Base-by-base conservation (phyloP, 2,888 invertebrate genomes). In the Conistra vaccinii region DNA sequence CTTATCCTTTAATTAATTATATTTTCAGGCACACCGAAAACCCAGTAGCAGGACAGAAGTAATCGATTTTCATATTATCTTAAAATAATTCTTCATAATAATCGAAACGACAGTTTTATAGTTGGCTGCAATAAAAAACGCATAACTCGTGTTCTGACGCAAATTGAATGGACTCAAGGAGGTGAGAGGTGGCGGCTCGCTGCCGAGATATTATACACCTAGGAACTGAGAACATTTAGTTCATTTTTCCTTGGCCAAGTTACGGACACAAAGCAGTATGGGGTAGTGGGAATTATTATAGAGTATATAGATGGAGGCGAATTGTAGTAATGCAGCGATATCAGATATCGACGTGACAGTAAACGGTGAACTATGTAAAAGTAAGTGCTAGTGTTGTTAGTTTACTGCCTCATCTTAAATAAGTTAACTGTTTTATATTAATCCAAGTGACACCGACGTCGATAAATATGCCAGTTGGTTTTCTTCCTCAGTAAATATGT, bases 121-220 rank as follows among this genome's bases (percentile, higher is more conserved):
- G 94, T 91, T 84, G 89, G 87, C 78, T 89, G 92, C 92, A 95
- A 95, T 96, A 95, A 96, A 95, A 95, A 95, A 95, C 92, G 90
- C 93, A 94, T 95, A 95, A 95, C 93, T 92, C 91, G 92, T 91
- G 86, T 84, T 89, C 85, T 91, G 92, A 89, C 91, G 90, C 91
- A 95, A 95, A 95, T 95, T 95, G 95, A 95, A 95, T 95, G 93
- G 89, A 87, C 84, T 86, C 77, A 74, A 86, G 89, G 89, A 88
- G 90, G 92, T 90, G 90, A 91, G 91, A 91, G 90, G 89, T 89
- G 87, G 83, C 55, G 48, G 67, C 57, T 32, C 42, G 48, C 42
- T 69, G 69, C 67, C 70, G 72, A 66, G 53, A 81, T 69, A 90
- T 84, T 85, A 71, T 87, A 72, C 26, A 86, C 90, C 84, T 90